Evolutionary conservation across 2,113 vertebrate genomes (phyloP).

Genomic region (Sturnus vulgaris): DNA sequence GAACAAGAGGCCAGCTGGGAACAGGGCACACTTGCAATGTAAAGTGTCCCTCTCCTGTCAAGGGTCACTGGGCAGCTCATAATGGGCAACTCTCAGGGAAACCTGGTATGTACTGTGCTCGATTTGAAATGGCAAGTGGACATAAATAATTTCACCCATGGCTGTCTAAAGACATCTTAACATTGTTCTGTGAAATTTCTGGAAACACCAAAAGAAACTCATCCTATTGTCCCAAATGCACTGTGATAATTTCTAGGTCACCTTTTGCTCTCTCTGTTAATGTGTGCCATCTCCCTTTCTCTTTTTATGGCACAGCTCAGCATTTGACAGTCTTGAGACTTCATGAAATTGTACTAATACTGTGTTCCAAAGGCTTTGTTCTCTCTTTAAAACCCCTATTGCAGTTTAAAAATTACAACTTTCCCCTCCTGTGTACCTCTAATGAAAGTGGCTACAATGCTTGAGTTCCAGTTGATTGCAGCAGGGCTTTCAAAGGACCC

Average conservation of each 20-base stretch:
- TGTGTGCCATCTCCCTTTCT: neutral
- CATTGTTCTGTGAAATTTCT: neutral
- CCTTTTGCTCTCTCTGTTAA: neutral
- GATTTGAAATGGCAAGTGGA: neutral
- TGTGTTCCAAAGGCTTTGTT: neutral
- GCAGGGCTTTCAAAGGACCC: neutral
- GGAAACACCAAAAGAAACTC: neutral
- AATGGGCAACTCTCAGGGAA: conserved; percentile 70
- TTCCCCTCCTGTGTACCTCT: neutral
- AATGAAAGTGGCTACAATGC: neutral
- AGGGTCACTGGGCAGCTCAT: conserved; percentile 78
- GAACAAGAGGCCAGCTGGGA: conserved; percentile 89
- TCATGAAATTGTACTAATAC: neutral
- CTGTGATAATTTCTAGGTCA: neutral
- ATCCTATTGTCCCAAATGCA: neutral
- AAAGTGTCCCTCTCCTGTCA: conserved; percentile 85
- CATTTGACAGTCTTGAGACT: neutral
- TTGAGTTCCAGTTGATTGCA: neutral
- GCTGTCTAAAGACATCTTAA: neutral
- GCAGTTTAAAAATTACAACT: neutral
- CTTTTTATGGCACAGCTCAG: neutral
- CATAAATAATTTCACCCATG: neutral
- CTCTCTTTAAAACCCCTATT: neutral
- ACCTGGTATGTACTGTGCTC: conserved; percentile 70
- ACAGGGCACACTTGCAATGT: conserved; percentile 81